Base-by-base conservation (phyloP, 2,888 invertebrate species). In the Latrodectus elegans region DNA sequence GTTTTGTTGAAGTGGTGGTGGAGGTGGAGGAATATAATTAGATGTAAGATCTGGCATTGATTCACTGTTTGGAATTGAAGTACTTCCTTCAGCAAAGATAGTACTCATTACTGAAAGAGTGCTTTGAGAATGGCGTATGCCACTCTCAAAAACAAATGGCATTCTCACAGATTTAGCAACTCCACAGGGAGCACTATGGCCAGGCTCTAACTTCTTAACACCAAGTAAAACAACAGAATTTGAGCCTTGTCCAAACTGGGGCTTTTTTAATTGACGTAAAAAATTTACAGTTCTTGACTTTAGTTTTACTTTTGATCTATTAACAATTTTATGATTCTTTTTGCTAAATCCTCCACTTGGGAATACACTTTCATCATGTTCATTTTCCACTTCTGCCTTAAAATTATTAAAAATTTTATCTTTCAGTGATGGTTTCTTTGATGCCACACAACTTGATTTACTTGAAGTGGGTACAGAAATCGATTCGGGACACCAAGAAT, bases 1-100 rank as follows among this genome's bases (percentile, higher is more conserved):
- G 75, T 80, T 85, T n/a, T 75, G 22, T 70, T 64, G 15, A 17
- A 83, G 88, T 22, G 84, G 89, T 17, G 88, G 85, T 9, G 81
- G 80, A 89, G 79, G 91, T 89, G 88, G 91, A 90, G 85, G 88
- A 65, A 83, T 76, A 79, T 72, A 82, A 38, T 84, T 77, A 68
- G 85, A 88, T 75, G 90, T 89, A 53, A 91, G 90, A 82, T 92
- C 92, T 22, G 92, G 92, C 84, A 92, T 90, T 10, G 92, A 92
- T 51, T 91, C 91, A 74, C 91, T 91, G 88, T 91, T 91, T 77
- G 90, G 90, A 71, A 92, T 89, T 72, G 91, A 90, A 90, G 91
- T 60, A 53, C 52, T 76, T 26, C 83, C 82, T 68, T 84, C 85
- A 52, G 82, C 17, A 84, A 52, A 75, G 12, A 86, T 49, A 60